Conservation (phyloP, 1,140 invertebrate genomes). For the Aphidius ervi region DNA sequence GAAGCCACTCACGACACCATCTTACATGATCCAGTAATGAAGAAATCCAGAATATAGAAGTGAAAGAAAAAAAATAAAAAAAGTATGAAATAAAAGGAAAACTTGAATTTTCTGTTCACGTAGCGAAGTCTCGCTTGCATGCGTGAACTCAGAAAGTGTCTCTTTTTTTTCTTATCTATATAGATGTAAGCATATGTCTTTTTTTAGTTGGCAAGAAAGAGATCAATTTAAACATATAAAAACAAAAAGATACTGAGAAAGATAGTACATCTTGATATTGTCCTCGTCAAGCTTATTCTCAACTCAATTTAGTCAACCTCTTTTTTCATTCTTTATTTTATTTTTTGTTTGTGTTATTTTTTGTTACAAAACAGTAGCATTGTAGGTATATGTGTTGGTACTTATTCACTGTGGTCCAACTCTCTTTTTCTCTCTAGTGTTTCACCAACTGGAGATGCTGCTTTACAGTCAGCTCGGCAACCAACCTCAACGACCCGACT, state of each 20-base stretch:
- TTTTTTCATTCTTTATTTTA: neutral
- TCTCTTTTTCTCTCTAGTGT: neutral
- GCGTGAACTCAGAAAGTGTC: conserved; percentile 21
- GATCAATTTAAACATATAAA: neutral
- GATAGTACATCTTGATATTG: conserved; percentile 1
- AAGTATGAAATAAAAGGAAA: neutral
- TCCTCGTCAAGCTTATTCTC: neutral
- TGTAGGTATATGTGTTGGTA: too few relatives aligned
- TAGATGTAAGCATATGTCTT: too few relatives aligned
- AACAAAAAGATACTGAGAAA: neutral
- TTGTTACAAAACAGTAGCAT: too few relatives aligned
- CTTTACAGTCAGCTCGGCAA: conserved; percentile 41
- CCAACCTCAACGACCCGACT: conserved; percentile 38
- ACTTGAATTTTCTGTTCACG: conserved; percentile 23
- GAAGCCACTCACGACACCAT: conserved; percentile 20
- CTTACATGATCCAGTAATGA: conserved; percentile 24
- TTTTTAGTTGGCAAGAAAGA: neutral
- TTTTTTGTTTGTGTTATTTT: neutral
- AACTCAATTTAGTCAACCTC: neutral
- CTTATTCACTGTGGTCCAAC: neutral
- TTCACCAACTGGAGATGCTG: conserved; percentile 22
- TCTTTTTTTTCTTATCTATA: neutral
- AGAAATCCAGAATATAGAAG: conserved; percentile 25
- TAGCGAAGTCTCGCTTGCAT: conserved; percentile 25
- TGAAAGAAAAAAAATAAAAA: neutral